phyloP scores from a whole-genome alignment of 2,113 vertebrate genomes.

The Amphiprion ocellaris region DNA sequence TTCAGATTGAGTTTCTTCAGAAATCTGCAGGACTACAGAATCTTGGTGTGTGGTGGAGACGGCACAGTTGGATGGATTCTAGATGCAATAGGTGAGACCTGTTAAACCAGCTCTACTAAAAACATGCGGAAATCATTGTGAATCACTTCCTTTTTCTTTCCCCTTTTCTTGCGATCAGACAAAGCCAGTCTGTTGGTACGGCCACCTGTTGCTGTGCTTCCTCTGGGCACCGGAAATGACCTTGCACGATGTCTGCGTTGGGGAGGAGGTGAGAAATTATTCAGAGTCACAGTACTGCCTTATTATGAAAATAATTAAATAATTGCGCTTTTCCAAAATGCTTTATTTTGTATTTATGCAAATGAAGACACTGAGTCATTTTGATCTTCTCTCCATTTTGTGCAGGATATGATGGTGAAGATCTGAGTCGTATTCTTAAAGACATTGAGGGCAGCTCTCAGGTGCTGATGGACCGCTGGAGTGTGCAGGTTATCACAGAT shows the following conservation, averaged over 20 bases:
- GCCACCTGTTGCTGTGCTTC: conserved; percentile 92
- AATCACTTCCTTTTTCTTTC: not conserved
- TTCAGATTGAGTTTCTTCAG: conserved; percentile 91
- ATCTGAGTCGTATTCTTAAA: conserved; percentile 88
- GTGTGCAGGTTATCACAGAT: conserved; percentile 88
- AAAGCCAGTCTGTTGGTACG: conserved; percentile 86
- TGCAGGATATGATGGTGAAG: conserved; percentile 90
- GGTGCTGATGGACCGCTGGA: conserved; percentile 92
- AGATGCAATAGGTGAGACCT: conserved; percentile 89
- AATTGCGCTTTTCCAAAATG: not conserved
- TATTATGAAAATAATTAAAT: not conserved
- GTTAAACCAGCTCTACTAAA: not conserved
- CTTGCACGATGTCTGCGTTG: conserved; percentile 93
- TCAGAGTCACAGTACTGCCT: not conserved
- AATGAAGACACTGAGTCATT: not conserved
- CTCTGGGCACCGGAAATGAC: conserved; percentile 95
- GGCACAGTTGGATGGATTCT: conserved; percentile 97
- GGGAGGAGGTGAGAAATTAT: conserved; percentile 90
- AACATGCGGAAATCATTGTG: not conserved
- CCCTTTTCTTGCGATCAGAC: conserved; percentile 79
- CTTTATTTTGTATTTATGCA: not conserved
- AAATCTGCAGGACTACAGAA: conserved; percentile 86
- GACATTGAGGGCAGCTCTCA: conserved; percentile 87
- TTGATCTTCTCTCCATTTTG: not conserved
- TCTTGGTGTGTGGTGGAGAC: conserved; percentile 94